Percentiles rank a stretch among this genome's conserved stretches.
phyloP scores from a whole-genome alignment of 2,113 vertebrate species.

The Elephas maximus region DNA sequence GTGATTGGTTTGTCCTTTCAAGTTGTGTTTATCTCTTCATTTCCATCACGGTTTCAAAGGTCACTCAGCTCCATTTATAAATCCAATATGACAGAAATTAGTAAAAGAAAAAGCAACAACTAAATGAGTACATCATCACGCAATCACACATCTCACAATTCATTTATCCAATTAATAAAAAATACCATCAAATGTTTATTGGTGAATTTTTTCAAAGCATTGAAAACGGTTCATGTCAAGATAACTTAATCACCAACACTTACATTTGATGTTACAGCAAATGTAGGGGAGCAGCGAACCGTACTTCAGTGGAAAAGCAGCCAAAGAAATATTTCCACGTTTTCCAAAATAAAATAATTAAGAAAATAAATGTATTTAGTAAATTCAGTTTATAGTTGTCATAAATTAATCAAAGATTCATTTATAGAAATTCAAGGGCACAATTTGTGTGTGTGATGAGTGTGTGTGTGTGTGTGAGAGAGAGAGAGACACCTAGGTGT shows the following conservation, averaged over 20 bases:
- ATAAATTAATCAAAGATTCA: not conserved
- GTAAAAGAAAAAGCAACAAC: conserved; percentile 95
- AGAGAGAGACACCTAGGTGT: not conserved
- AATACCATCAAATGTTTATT: conserved; percentile 93
- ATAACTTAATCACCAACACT: conserved; percentile 85
- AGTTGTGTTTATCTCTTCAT: conserved; percentile 99
- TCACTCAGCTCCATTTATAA: conserved; percentile 97
- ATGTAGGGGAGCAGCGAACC: not conserved
- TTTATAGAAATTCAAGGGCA: not conserved
- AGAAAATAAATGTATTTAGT: not conserved
- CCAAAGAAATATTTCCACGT: not conserved
- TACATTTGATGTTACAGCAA: conserved; percentile 60
- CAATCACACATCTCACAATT: conserved; percentile 97
- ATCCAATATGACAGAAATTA: conserved; percentile 98
- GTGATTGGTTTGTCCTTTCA: conserved; percentile 99
- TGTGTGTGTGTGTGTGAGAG: too few relatives aligned
- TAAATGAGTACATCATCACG: conserved; percentile 94
- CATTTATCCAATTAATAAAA: conserved; percentile 98
- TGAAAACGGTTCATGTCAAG: conserved; percentile 87
- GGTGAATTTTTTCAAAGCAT: conserved; percentile 91
- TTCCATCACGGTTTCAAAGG: conserved; percentile 97
- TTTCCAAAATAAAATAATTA: conserved; percentile 50
- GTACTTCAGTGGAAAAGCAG: not conserved
- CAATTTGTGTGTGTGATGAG: not conserved
- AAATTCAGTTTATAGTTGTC: not conserved